Conservation (phyloP, 2,797 vertebrate genomes). For the Parauchenoglanis punctatus region DNA sequence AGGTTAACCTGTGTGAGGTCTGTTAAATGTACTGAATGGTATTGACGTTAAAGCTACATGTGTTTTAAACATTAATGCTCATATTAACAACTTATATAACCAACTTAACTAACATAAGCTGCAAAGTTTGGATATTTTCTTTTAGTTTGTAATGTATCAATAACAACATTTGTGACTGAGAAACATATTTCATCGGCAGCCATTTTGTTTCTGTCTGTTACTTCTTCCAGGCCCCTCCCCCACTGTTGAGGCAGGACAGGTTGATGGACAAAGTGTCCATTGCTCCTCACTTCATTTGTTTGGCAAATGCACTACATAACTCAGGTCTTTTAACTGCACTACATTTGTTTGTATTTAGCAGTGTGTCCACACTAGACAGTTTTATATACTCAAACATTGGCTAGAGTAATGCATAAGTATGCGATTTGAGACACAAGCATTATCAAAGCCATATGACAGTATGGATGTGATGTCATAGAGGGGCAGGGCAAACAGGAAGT, state of each 20-base stretch:
- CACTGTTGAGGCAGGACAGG: not conserved
- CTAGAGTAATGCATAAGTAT: conserved; percentile 15
- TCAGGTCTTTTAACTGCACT: conserved; percentile 25
- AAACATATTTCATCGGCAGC: not conserved
- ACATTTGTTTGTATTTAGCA: conserved; percentile 34
- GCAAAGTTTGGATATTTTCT: not conserved
- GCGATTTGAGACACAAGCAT: not conserved
- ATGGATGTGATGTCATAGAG: conserved; percentile 13
- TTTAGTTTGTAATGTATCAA: not conserved
- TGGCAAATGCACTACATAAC: conserved; percentile 31
- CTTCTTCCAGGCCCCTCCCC: not conserved
- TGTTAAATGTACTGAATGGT: not conserved
- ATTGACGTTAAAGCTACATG: not conserved
- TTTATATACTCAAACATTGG: conserved; percentile 16
- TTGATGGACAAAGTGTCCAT: conserved; percentile 34
- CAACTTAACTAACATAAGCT: not conserved
- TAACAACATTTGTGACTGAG: not conserved
- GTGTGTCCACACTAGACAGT: conserved; percentile 25
- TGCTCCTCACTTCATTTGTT: conserved; percentile 27
- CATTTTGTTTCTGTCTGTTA: conserved; percentile 20
- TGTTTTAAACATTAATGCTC: not conserved
- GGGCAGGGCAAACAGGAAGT: not conserved
- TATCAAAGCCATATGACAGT: conserved; percentile 29
- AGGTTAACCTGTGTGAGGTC: not conserved
- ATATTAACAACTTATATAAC: not conserved